These are phyloP conservation scores for Aphrophora alni DNA, from an alignment of 2,888 invertebrate species.

Conservation along the genomic window DNA sequence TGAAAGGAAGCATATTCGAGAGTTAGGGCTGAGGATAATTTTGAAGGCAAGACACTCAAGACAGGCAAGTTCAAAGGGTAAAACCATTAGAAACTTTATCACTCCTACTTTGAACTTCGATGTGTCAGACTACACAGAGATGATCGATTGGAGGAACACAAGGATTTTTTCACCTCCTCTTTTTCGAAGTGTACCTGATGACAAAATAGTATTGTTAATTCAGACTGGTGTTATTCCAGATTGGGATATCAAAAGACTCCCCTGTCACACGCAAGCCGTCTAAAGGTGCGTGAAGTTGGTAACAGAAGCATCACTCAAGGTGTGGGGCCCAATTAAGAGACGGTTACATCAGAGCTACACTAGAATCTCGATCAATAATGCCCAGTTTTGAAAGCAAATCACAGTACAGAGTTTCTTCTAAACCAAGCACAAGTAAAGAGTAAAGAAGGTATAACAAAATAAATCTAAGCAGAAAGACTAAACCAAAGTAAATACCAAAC, in stretches of 20 bases:
- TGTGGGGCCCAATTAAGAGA: not conserved
- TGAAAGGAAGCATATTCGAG: not conserved
- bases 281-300: constrained; percentile 45
- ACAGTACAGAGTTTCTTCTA: constrained; percentile 25
- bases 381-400: not conserved
- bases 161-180: constrained; percentile 25
- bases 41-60: constrained; percentile 25
- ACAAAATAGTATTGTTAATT: not conserved
- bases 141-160: constrained; percentile 12
- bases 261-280: constrained; percentile 46
- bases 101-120: constrained; percentile 16
- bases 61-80: constrained; percentile 14
- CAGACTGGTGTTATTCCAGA: not conserved
- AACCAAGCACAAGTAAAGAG: constrained; percentile 36
- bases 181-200: constrained; percentile 14
- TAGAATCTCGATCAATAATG: constrained; percentile 11
- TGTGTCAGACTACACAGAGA: not conserved
- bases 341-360: constrained; percentile 18
- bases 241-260: constrained; percentile 18
- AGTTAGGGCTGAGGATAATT: not conserved
- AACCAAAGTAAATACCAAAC: not conserved
- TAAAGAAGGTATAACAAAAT: not conserved
- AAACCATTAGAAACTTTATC: constrained; percentile 21
- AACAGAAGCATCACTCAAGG: constrained; percentile 40
- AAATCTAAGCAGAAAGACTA: not conserved